Evolutionary conservation across 2,797 vertebrate species (phyloP).

Genomic region (Lerista edwardsae): DNA sequence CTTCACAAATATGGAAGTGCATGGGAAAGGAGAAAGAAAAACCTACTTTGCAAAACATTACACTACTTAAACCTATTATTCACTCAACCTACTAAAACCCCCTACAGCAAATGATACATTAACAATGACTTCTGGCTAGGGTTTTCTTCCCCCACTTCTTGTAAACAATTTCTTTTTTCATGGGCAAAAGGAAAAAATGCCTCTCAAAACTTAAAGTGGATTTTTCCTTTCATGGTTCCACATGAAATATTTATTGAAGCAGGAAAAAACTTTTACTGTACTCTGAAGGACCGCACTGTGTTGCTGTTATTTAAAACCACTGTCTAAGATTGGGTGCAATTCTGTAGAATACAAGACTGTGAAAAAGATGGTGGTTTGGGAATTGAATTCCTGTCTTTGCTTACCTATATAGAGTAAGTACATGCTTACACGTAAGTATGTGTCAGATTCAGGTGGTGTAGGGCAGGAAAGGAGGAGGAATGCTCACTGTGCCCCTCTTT

Average conservation of each 20-base stretch:
- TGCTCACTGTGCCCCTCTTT: background rate
- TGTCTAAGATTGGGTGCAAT: background rate
- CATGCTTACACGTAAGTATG: too few species aligned
- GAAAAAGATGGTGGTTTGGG: background rate
- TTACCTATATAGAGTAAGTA: too few species aligned
- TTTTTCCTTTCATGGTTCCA: background rate
- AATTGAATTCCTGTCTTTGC: background rate
- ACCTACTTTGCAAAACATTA: background rate
- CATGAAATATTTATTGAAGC: conserved; percentile 31
- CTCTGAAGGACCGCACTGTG: background rate
- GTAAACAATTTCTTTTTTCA: background rate
- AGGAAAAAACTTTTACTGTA: background rate
- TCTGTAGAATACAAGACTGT: too few species aligned
- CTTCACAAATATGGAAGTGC: background rate
- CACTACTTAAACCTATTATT: background rate
- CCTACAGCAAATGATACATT: conserved; percentile 11
- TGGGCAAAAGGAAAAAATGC: background rate
- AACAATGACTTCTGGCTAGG: background rate
- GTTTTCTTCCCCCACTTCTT: background rate
- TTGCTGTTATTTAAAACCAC: background rate
- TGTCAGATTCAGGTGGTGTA: too few species aligned
- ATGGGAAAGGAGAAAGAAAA: background rate
- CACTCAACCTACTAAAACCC: background rate
- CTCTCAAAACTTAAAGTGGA: background rate
- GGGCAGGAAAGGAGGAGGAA: too few species aligned